Evolutionary conservation across 1,140 invertebrate genomes (phyloP).

Genomic region (Odontomachus brunneus): DNA sequence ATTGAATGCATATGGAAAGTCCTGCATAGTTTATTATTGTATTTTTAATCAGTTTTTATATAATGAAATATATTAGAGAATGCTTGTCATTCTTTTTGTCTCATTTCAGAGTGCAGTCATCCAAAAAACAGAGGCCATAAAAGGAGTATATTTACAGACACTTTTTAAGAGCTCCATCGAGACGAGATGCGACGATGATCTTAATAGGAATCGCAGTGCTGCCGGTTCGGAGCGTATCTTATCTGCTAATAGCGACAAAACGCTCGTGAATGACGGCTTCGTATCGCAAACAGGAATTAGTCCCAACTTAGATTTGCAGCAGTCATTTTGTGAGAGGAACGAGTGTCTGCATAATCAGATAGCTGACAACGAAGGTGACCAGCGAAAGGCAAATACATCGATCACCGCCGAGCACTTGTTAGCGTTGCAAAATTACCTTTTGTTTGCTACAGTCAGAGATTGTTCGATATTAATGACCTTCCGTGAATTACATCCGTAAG

Average conservation of each 20-base stretch:
- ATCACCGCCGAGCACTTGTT: constrained; percentile 64
- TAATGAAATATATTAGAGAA: not conserved
- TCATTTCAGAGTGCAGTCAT: constrained; percentile 48
- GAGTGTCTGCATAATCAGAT: not conserved
- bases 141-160: not conserved
- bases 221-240: constrained; percentile 6
- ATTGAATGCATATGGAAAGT: too few relatives aligned
- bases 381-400: constrained; percentile 34
- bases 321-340: constrained; percentile 13
- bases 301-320: constrained; percentile 14
- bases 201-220: not conserved
- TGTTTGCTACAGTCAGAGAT: constrained; percentile 86
- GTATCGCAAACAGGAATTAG: constrained; percentile 26
- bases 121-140: not conserved
- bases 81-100: not conserved
- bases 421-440: constrained; percentile 84
- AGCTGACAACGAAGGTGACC: constrained; percentile 5
- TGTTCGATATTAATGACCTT: constrained; percentile 87
- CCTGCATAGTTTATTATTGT: not conserved
- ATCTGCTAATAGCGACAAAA: constrained; percentile 9
- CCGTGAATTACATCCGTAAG: constrained; percentile 80
- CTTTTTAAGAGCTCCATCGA: not conserved
- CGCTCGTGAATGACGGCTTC: not conserved
- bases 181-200: constrained; percentile 23
- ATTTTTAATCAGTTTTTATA: not conserved